Conservation (phyloP, 2,888 invertebrate species). For the Branchellion lobata region DNA sequence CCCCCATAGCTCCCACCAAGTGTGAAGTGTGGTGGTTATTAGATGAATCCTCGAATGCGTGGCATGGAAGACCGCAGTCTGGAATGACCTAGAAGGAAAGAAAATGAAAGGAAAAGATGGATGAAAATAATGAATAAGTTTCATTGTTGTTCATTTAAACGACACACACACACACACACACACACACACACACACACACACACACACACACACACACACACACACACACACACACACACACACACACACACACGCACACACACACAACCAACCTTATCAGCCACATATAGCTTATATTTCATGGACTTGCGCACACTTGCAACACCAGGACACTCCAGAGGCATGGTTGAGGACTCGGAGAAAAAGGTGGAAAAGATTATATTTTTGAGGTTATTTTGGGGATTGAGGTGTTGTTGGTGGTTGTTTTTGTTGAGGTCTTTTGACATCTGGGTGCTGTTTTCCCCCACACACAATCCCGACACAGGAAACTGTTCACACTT, state of each 20-base stretch:
- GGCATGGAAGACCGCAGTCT: slow-evolving; percentile 74
- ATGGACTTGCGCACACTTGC: slow-evolving; percentile 11
- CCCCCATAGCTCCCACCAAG: slow-evolving; percentile 92
- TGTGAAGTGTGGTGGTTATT: slow-evolving; percentile 79
- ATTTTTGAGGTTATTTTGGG: background rate
- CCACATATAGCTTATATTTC: slow-evolving; percentile 1
- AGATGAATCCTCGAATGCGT: slow-evolving; percentile 83
- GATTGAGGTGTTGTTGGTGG: background rate
- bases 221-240: too few species aligned
- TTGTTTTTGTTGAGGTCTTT: slow-evolving; percentile 25
- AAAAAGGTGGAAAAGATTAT: background rate
- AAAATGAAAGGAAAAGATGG: background rate
- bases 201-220: too few species aligned
- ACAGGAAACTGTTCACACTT: slow-evolving; percentile 82
- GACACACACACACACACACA: too few species aligned
- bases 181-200: too few species aligned
- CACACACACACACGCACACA: too few species aligned
- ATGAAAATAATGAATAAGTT: background rate
- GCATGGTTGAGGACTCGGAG: background rate
- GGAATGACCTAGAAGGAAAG: slow-evolving; percentile 23
- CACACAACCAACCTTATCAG: background rate
- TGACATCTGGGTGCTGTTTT: slow-evolving; percentile 33
- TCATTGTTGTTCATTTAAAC: too few species aligned
- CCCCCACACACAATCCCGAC: slow-evolving; percentile 47
- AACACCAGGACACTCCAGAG: background rate